Percentiles rank a stretch among this genome's conserved stretches.
Conservation (phyloP, 2,113 vertebrate species). For the Lepus europaeus region DNA sequence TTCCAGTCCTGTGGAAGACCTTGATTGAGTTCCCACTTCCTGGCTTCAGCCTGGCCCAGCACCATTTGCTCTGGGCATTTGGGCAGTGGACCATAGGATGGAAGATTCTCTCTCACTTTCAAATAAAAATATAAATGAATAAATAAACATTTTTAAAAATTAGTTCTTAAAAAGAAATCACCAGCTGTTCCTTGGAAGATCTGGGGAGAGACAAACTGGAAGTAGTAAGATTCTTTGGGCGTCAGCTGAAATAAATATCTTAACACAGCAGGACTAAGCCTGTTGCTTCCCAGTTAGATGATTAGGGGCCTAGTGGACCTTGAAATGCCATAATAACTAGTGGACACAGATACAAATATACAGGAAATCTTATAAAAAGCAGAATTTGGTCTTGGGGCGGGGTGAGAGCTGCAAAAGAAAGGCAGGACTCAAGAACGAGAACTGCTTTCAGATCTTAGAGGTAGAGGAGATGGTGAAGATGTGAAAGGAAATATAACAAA, state of each 20-base stretch:
- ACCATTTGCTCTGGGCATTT: no score
- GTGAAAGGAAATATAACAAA: constrained; percentile 23
- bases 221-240: not conserved
- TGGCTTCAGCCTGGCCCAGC: no score
- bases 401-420: not conserved
- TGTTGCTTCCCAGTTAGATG: not conserved
- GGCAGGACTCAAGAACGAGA: not conserved
- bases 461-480: not conserved
- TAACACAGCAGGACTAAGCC: not conserved
- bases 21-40: no score
- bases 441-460: not conserved
- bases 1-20: no score
- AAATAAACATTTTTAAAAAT: no score
- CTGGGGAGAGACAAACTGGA: not conserved
- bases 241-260: not conserved
- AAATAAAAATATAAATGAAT: no score
- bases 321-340: not conserved
- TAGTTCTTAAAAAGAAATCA: no score
- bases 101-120: no score
- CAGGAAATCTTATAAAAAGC: not conserved
- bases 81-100: no score
- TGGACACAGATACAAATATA: not conserved
- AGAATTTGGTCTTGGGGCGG: not conserved
- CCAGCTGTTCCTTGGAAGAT: constrained; percentile 10
- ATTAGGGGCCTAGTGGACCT: not conserved